These are phyloP conservation scores for Dermatemys mawii DNA, from an alignment of 2,113 vertebrate species.

Conservation along the genomic window DNA sequence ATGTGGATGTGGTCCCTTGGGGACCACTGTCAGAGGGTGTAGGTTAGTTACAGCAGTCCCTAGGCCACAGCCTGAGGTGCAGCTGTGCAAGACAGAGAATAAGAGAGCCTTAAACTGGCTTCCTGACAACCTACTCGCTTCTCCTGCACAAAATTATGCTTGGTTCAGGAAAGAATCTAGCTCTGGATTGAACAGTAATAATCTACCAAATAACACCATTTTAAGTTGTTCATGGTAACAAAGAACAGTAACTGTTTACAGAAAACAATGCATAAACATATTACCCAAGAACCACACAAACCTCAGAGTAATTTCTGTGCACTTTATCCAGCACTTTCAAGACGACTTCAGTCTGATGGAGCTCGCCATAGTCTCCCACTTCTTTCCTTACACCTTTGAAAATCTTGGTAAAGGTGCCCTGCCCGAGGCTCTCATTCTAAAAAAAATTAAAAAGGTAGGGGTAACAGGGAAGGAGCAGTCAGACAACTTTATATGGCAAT, in stretches of 20 bases:
- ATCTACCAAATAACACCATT: not conserved
- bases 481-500: not conserved
- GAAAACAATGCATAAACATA: rapidly evolving
- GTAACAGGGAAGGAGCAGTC: not conserved
- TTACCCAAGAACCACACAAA: slow-evolving; percentile 62
- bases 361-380: slow-evolving; percentile 90
- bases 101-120: not conserved
- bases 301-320: slow-evolving; percentile 95
- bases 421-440: slow-evolving; percentile 93
- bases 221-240: not conserved
- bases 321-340: slow-evolving; percentile 95
- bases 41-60: not conserved
- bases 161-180: not conserved
- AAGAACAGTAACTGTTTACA: not conserved
- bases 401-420: slow-evolving; percentile 97
- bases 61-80: not conserved
- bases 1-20: not conserved
- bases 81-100: not conserved
- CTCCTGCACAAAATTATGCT: not conserved
- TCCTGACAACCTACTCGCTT: not conserved
- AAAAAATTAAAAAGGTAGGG: slow-evolving; percentile 30
- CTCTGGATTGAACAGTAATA: not conserved
- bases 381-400: slow-evolving; percentile 92
- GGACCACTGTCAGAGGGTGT: not conserved
- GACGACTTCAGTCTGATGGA: slow-evolving; percentile 93